Evolutionary conservation across 2,888 invertebrate species (phyloP), one percentile per base, ranked within the genome.

Genomic region (Dichetophora obliterata): DNA sequence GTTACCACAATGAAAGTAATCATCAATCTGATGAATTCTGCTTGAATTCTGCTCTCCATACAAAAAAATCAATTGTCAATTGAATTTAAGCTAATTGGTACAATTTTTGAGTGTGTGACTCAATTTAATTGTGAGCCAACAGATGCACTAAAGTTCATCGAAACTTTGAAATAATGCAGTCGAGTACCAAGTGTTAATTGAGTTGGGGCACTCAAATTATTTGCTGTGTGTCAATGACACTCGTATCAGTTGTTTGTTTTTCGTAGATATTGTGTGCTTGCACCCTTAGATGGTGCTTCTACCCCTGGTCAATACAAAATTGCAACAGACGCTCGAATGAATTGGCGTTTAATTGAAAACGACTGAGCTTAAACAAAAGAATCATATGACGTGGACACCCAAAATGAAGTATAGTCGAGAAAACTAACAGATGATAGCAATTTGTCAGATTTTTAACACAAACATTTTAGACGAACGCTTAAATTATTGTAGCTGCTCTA

Each of bases 81-180:
- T 50, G 27, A 63, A 76, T 76, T 76, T 75, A 72, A 37, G 1
- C 68, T 68, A 59, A 66, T 66, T 75, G 57, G 34, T 43, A 37
- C 43, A 19, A 66, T 11, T 66, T 68, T 57, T 50, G 50, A 80
- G 78, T 79, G 79, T 79, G 79, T 82, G 81, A 81, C 75, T 84
- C 82, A 85, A 84, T 83, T 82, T 82, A 80, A 83, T 84, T 84
- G 83, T 78, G 80, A 79, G 76, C 82, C 81, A 11, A 34, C 54
- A 52, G 34, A 50, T 50, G 52, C 50, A 34, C n/a, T n/a, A n/a
- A n/a, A n/a, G 34, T 34, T 43, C 43, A 43, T 11, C 43, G 43
- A 43, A 43, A 11, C 43, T 43, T 14, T 43, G 43, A 43, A 43
- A 43, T 43, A 14, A 14, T 43, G 43, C 63, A 27, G n/a, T 5